Base-by-base conservation (phyloP, 2,113 vertebrate genomes). In the Notiomystis cincta region DNA sequence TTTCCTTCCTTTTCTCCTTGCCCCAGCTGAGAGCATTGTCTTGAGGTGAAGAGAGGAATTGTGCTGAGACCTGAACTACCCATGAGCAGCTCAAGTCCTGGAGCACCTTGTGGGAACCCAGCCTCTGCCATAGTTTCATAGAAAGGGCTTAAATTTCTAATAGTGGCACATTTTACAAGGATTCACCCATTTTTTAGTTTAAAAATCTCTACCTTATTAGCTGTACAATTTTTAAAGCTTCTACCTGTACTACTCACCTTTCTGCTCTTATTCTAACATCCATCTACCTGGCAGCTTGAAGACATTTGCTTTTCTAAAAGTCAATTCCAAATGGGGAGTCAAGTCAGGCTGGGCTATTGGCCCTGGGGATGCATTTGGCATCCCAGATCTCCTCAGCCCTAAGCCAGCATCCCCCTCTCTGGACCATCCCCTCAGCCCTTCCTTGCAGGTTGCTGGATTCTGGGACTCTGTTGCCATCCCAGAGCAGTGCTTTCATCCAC, bases 401-500 rank as follows among this genome's bases (percentile, higher is more conserved):
- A 62, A 73, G 6, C 10, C 56, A 95, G 9, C 20, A 75, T 72
- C 15, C 50, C 82, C 51, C 42, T 37, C 13, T 37, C 33, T 62
- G 23, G 27, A 23, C 35, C 37, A 42, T 88, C 35, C 54, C 72
- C 35, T 71, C 18, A 54, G 66, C 51, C 61, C 13, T 70, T 91
- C 54, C 53, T 77, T 73, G 47, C 77, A 65, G 33, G 54, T 3
- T 86, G 38, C 50, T 88, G 42, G 81, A 75, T 88, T 66, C 53
- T 8, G 11, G 37, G 62, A 18, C 56, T 69, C 28, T 62, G 14
- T 45, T 90, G 11, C 54, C 47, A 54, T 40, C n/a, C n/a, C n/a
- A n/a, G n/a, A n/a, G n/a, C n/a, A n/a, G n/a, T n/a, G n/a, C 67
- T 86, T 95, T 90, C 82, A 90, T 94, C 79, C 56, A 4, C 40